phyloP scores from a whole-genome alignment of 2,888 invertebrate species.

The Archips xylosteana region DNA sequence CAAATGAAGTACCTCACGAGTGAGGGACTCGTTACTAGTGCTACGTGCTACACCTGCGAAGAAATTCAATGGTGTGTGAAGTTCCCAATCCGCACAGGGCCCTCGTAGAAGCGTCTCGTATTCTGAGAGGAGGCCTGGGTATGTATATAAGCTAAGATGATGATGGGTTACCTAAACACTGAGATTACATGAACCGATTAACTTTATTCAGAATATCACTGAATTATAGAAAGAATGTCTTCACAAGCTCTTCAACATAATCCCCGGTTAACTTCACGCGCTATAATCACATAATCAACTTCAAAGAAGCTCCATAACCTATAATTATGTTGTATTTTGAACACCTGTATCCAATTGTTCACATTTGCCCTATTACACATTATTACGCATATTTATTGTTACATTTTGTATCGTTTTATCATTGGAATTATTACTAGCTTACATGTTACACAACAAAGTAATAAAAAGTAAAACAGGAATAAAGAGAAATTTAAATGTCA shows the following conservation, averaged over 20 bases:
- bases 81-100: no score
- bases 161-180: no score
- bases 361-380: conserved; percentile 1
- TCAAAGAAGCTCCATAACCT: conserved; percentile 3
- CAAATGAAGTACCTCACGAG: no score
- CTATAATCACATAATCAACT: neutral
- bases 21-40: no score
- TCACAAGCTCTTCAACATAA: conserved; percentile 1
- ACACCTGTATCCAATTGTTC: conserved; percentile 18
- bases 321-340: conserved; percentile 24
- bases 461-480: no score
- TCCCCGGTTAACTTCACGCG: neutral
- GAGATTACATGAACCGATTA: neutral
- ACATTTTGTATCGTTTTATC: neutral
- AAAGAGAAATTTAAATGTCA: no score
- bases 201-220: neutral
- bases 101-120: no score
- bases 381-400: neutral
- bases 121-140: no score
- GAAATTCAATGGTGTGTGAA: no score
- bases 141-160: no score
- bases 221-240: neutral
- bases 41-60: no score
- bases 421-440: neutral
- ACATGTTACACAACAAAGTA: no score